Evolutionary conservation across 2,888 invertebrate genomes (phyloP).

Genomic region (Lasioglossum vierecki): DNA sequence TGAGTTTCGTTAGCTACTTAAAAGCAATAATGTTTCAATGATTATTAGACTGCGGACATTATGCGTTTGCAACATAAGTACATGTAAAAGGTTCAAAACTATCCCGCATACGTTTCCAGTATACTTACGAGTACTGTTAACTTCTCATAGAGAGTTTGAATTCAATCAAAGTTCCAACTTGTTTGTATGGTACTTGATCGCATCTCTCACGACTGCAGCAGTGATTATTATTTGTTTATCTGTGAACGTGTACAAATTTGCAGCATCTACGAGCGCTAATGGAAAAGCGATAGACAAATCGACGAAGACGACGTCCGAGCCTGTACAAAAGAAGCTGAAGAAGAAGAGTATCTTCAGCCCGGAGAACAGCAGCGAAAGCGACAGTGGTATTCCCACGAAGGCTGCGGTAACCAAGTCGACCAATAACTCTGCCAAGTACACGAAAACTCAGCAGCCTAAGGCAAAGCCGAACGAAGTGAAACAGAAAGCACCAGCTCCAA

Average conservation of each 20-base stretch:
- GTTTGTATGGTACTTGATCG: too few species aligned
- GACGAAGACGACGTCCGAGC: conserved; percentile 73
- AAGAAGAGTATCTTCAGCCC: conserved; percentile 94
- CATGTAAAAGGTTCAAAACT: too few species aligned
- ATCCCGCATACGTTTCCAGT: too few species aligned
- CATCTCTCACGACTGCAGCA: too few species aligned
- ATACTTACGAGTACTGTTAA: too few species aligned
- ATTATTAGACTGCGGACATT: too few species aligned
- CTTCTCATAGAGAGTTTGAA: too few species aligned
- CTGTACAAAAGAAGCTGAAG: conserved; percentile 84
- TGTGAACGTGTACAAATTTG: not conserved
- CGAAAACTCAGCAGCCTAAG: conserved; percentile 81
- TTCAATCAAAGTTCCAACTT: too few species aligned
- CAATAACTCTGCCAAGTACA: conserved; percentile 77
- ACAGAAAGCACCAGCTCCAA: conserved; percentile 85
- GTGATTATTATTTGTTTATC: not conserved
- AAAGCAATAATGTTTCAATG: too few species aligned
- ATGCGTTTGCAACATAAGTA: too few species aligned
- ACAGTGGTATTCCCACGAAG: conserved; percentile 84
- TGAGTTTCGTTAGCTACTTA: too few species aligned
- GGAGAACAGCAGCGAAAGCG: conserved; percentile 90
- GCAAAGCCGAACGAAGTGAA: conserved; percentile 79
- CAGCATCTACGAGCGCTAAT: conserved; percentile 52
- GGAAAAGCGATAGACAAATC: conserved; percentile 73
- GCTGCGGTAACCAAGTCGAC: conserved; percentile 82